Base-by-base conservation (phyloP, 2,113 vertebrate species). In the Chascanopsetta lugubris region DNA sequence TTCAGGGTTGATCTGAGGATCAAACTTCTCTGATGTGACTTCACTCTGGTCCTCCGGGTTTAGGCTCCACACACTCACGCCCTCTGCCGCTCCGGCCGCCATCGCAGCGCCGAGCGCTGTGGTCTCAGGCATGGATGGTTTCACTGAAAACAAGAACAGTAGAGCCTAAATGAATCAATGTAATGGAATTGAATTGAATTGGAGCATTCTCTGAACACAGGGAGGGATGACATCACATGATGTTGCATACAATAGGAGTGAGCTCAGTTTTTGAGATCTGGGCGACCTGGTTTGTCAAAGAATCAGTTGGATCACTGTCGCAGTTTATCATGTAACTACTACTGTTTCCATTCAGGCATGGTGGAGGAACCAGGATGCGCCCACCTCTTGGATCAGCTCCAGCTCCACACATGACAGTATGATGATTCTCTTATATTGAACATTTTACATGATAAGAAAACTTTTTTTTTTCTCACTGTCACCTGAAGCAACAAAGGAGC, bases 41-140 rank as follows among this genome's bases (percentile, higher is more conserved):
- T 94, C 93, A 5, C 94, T 94, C 74, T 95, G 85, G 79, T 97
- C 94, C 77, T 93, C 92, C 0, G 94, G 93, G 47, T 86, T 88
- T 18, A 98, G 91, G 42, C 94, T 96, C 96, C 96, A 98, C 63
- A 98, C 94, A 6, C 90, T 95, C 40, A 98, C 94, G 2, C 96
- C 96, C 87, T 98, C 96, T 2, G 96, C 96, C 8, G 95, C 90
- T 47, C 96, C 96, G 0, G 96, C 96, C 5, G 96, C 96, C 95
- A 98, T 98, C 26, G 96, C 96, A 6, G 95, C 96, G 5, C 96
- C 96, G 0, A 98, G 90, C 27, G 95, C 95, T 0, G 96, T 97
- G 27, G 95, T 98, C 93, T 98, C 96, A 0, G 94, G 93, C 95
- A 98, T 97, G 4, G 95, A 96, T n/a, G 96, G 95, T 63, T 96